Evolutionary conservation across 1,140 invertebrate genomes (phyloP), one percentile per base, ranked within the genome.

Genomic region (Drosophila parvula): DNA sequence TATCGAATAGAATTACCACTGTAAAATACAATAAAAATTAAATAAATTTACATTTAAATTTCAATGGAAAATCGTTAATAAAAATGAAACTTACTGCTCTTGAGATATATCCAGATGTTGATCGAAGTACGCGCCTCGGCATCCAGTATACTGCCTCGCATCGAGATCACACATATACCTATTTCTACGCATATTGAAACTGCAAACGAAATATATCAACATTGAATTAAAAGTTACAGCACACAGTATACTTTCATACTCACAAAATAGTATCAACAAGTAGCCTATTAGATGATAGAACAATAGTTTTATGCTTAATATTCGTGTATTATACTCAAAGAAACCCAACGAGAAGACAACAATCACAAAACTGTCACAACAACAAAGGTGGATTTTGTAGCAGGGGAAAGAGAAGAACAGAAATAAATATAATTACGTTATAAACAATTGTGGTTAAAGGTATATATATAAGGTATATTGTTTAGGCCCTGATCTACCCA

Each of bases 131-230:
- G 93, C 1, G 95, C 95, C 30, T 93, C 93, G 1, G 95, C 95
- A 81, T 97, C 95, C 57, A 98, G 93, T 79, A 98, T 98, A 74
- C 96, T 96, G 57, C 97, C 97, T 64, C 96, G 93, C 92, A 97
- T 94, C 53, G 97, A 96, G 53, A 97, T 94, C 69, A 95, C 93
- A 70, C 95, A 95, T 65, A 98, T 96, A 64, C 93, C 94, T 47
- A 95, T 93, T 92, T 98, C 97, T 47, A 96, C 93, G 34, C 95
- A 82, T 83, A 96, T 94, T 48, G 95, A 95, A 56, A 94, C 93
- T 75, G 93, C 84, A 71, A 96, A 7, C 22, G 2, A 45, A 16
- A 27, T 44, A 56, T 45, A 45, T 22, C 16, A 10, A 27, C 43
- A 50, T 8, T 38, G 16, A 34, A 44, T 45, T 56, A 12, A 10